A percentile compares a stretch with the other conserved stretches of the same genome.
Conservation (phyloP, 2,888 invertebrate species). For the Linyphia triangularis region DNA sequence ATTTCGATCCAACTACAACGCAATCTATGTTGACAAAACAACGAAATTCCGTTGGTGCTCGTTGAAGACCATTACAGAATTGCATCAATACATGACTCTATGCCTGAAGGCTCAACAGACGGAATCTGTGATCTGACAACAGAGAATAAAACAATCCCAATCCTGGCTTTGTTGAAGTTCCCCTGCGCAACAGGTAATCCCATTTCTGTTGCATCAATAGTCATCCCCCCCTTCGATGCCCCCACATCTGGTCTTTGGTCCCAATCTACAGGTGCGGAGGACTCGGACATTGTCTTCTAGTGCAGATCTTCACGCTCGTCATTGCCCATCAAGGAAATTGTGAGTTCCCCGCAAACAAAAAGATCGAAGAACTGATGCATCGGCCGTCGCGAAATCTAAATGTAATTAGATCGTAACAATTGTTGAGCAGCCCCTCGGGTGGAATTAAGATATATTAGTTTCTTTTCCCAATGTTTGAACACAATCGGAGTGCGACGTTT, state of each 20-base stretch:
- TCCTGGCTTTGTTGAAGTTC: background rate
- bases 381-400: constrained; percentile 65
- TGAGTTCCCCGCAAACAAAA: constrained; percentile 29
- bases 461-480: constrained; percentile 70
- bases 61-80: background rate
- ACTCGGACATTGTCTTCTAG: constrained; percentile 51
- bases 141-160: background rate
- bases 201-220: constrained; percentile 43
- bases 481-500: constrained; percentile 65
- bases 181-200: background rate
- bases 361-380: constrained; percentile 58
- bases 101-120: background rate
- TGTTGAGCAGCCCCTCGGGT: constrained; percentile 37
- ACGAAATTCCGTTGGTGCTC: background rate
- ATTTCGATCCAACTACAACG: background rate
- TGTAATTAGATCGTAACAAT: constrained; percentile 72
- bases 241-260: constrained; percentile 6
- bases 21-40: background rate
- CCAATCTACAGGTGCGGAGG: constrained; percentile 59
- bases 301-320: constrained; percentile 66
- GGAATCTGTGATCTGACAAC: background rate
- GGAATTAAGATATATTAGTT: constrained; percentile 74
- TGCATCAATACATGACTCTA: background rate
- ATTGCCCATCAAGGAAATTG: constrained; percentile 51
- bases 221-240: constrained; percentile 13